phyloP scores from a whole-genome alignment of 2,797 vertebrate genomes.

The Halcyon badia region DNA sequence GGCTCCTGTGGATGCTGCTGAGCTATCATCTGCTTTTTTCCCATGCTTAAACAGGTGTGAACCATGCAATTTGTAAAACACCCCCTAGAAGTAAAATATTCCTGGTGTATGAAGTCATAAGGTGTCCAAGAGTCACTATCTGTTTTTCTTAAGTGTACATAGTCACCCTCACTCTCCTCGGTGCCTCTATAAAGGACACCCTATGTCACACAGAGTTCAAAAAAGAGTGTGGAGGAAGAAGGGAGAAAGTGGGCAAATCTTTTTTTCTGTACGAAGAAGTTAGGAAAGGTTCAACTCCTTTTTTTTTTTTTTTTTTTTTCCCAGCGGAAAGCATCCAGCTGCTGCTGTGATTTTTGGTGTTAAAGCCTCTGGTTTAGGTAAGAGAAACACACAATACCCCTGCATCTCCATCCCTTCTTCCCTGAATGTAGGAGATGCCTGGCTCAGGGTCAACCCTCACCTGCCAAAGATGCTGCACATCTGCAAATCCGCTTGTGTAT shows the following conservation, averaged over 20 bases:
- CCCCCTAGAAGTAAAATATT: not conserved
- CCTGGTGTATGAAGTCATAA: not conserved
- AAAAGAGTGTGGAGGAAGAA: not conserved
- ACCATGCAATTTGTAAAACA: not conserved
- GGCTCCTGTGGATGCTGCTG: not conserved
- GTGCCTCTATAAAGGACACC: not conserved
- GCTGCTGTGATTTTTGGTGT: not conserved
- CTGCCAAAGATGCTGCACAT: fast-evolving
- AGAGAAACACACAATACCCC: not conserved
- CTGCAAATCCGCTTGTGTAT: not conserved
- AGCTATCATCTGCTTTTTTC: not conserved
- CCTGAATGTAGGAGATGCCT: not conserved
- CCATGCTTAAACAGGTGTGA: fast-evolving
- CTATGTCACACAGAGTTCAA: not conserved
- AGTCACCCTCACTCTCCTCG: not conserved
- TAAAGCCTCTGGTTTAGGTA: not conserved
- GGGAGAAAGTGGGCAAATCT: fast-evolving
- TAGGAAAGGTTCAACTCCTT: not conserved
- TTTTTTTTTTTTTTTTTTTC: not conserved
- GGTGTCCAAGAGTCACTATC: fast-evolving
- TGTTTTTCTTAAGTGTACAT: not conserved
- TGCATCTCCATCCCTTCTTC: not conserved
- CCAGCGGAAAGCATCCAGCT: not conserved
- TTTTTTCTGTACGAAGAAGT: not conserved
- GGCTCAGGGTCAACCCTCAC: not conserved